phyloP scores from a whole-genome alignment of 2,797 vertebrate genomes.

The Erpetoichthys calabaricus region DNA sequence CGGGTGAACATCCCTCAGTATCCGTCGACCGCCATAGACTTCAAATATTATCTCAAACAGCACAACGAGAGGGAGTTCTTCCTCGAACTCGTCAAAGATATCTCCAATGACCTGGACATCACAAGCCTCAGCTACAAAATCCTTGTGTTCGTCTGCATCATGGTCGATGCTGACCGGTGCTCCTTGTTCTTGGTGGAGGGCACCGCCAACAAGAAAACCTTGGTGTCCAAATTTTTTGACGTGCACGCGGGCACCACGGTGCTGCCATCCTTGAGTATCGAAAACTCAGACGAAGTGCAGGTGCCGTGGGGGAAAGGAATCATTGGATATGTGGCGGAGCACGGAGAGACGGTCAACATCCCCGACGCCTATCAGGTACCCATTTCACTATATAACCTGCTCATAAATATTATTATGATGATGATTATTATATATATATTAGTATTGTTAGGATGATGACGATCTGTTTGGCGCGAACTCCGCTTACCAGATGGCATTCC shows the following conservation, averaged over 20 bases:
- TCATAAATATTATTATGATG: no score
- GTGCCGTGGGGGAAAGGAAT: slow-evolving; percentile 97
- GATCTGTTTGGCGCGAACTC: no score
- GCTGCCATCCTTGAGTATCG: slow-evolving; percentile 67
- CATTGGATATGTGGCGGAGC: slow-evolving; percentile 92
- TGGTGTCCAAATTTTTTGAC: slow-evolving; percentile 95
- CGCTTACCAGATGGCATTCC: no score
- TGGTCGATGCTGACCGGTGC: slow-evolving; percentile 93
- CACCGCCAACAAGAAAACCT: slow-evolving; percentile 76
- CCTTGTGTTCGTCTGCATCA: slow-evolving; percentile 89
- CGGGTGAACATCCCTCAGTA: slow-evolving; percentile 91
- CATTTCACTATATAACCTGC: not conserved
- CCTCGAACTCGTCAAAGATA: slow-evolving; percentile 94
- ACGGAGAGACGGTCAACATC: slow-evolving; percentile 92
- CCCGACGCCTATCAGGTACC: slow-evolving; percentile 93
- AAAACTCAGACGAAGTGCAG: slow-evolving; percentile 84
- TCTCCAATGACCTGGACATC: slow-evolving; percentile 92
- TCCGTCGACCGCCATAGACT: slow-evolving; percentile 85
- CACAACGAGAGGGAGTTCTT: slow-evolving; percentile 91
- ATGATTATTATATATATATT: no score
- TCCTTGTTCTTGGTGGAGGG: slow-evolving; percentile 91
- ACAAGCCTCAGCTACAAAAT: slow-evolving; percentile 94
- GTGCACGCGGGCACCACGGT: slow-evolving; percentile 86
- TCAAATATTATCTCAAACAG: slow-evolving; percentile 89
- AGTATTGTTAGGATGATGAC: no score